phyloP scores from a whole-genome alignment of 2,888 invertebrate genomes.

The Drosophila cognata region DNA sequence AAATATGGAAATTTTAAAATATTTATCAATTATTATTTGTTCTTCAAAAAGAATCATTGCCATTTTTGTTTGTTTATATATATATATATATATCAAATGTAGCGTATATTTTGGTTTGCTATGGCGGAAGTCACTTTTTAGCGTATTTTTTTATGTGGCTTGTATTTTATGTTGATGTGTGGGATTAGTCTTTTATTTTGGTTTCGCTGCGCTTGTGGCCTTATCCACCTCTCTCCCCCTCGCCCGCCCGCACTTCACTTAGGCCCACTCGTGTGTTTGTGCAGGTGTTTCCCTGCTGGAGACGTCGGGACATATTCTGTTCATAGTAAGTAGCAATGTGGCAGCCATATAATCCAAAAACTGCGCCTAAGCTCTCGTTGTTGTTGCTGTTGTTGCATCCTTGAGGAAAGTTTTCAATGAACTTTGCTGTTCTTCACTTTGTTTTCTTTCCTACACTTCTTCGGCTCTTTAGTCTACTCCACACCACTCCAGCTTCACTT shows the following conservation, averaged over 20 bases:
- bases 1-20: not conserved
- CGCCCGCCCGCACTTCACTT: slow-evolving; percentile 4
- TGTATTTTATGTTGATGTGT: slow-evolving; percentile 27
- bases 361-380: slow-evolving; percentile 12
- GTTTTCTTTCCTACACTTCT: slow-evolving; percentile 50
- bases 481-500: slow-evolving; percentile 20
- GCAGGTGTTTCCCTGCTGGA: slow-evolving; percentile 52
- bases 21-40: not conserved
- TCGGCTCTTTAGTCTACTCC: slow-evolving; percentile 15
- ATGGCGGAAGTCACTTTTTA: slow-evolving; percentile 3
- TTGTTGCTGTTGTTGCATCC: slow-evolving; percentile 25
- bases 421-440: slow-evolving; percentile 52
- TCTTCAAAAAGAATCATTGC: not conserved
- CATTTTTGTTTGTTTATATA: not conserved
- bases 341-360: slow-evolving; percentile 31
- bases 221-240: not conserved
- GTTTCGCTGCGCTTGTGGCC: slow-evolving; percentile 34
- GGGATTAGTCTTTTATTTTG: slow-evolving; percentile 24
- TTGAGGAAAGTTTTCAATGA: slow-evolving; percentile 54
- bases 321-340: slow-evolving; percentile 37
- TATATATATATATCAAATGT: not conserved
- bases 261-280: slow-evolving; percentile 30
- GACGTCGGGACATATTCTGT: slow-evolving; percentile 44
- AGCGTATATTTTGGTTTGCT: slow-evolving; percentile 1
- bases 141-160: slow-evolving; percentile 33